Evolutionary conservation across 1,140 invertebrate species (phyloP), one percentile per base, ranked within the genome.

Genomic region (Polypedilum pembai): DNA sequence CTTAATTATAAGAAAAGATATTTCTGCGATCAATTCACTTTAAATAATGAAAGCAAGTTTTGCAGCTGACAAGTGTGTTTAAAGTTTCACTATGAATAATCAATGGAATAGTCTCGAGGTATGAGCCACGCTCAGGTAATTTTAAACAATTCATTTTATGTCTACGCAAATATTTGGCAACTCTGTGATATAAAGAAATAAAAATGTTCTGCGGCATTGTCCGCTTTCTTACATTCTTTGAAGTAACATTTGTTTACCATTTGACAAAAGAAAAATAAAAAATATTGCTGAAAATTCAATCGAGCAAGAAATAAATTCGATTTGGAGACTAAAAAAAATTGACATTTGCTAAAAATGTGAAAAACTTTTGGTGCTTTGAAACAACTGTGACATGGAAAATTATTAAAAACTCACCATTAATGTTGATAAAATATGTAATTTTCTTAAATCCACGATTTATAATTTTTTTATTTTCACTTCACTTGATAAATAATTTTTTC

Each of bases 381-480:
- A 56, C 45, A 56, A 56, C 45, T 56, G 45, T 56, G 45, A 56
- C 45, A 56, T 56, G n/a, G n/a, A n/a, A n/a, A n/a, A n/a, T n/a
- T 15, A 12, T 33, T 33, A 56, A 56, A 18, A 8, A 69, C 65
- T 69, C 12, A 69, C 65, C 65, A 69, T 69, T 69, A 69, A 21
- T 18, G 45, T 56, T 56, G 65, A 69, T 69, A 69, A 69, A 69
- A 69, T 69, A 18, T 69, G 65, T 18, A 69, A 69, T 69, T 69
- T 69, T 69, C 65, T 69, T 69, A 69, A 69, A 69, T 69, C 65
- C 65, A 69, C 65, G 65, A 69, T 69, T 69, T 69, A 20, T 69
- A 21, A 18, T 69, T 69, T 69, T 69, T 69, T 69, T 18, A 18
- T 8, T 21, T 69, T 18, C 17, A 69, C 18, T 69, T 69, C 65